Evolutionary conservation across 2,113 vertebrate species (phyloP).

Genomic region (Lophura nycthemera): DNA sequence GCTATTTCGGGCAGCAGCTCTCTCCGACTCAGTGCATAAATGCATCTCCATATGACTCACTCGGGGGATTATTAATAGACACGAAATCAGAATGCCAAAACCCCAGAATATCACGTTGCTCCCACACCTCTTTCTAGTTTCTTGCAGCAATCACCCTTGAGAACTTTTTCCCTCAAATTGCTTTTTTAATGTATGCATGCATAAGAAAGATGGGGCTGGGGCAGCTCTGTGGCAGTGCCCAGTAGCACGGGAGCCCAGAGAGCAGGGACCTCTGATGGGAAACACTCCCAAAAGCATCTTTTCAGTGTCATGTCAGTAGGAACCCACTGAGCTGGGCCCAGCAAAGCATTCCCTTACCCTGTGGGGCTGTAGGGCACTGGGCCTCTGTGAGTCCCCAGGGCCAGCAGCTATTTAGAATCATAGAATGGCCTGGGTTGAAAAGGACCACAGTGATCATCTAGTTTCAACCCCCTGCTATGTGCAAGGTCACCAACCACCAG

Average conservation of each 20-base stretch:
- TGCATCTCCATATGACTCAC: slow-evolving; percentile 62
- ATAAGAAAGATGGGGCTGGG: too few species aligned
- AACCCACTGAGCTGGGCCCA: background rate
- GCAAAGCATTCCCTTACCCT: background rate
- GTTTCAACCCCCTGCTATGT: too few species aligned
- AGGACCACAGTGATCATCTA: too few species aligned
- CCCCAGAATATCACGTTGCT: slow-evolving; percentile 3
- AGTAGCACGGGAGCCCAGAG: background rate
- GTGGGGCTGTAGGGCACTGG: background rate
- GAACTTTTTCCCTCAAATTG: background rate
- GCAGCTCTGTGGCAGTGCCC: background rate
- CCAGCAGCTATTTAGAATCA: too few species aligned
- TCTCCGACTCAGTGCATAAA: slow-evolving; percentile 37
- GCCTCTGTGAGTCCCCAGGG: too few species aligned
- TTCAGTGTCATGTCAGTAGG: background rate
- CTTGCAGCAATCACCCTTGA: background rate
- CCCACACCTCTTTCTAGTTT: background rate
- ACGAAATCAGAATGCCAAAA: slow-evolving; percentile 49
- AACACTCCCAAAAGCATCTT: background rate
- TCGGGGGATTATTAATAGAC: slow-evolving; percentile 69
- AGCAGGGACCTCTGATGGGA: background rate
- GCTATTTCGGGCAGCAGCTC: slow-evolving; percentile 61
- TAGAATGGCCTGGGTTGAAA: too few species aligned
- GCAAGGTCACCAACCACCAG: too few species aligned
- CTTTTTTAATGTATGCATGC: too few species aligned